A percentile compares a stretch with the other conserved stretches of the same genome.
Conservation (phyloP, 2,888 invertebrate genomes). For the Morpho achilles region DNA sequence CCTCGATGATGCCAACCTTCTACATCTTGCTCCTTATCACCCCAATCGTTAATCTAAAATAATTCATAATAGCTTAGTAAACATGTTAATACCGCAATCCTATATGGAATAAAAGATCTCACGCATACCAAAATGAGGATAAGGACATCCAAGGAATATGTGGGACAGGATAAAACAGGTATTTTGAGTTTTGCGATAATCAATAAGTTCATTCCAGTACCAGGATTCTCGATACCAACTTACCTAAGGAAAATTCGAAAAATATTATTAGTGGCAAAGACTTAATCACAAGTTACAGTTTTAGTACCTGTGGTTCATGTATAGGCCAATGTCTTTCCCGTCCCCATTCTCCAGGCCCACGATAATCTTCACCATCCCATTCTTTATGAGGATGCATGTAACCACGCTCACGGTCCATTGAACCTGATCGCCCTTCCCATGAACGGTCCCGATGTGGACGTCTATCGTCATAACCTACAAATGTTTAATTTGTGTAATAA, state of each 20-base stretch:
- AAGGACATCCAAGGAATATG: slow-evolving; percentile 74
- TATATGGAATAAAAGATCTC: slow-evolving; percentile 9
- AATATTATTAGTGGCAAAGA: slow-evolving; percentile 21
- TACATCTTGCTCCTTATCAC: slow-evolving; percentile 69
- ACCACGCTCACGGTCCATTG: slow-evolving; percentile 67
- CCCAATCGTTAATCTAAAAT: slow-evolving; percentile 71
- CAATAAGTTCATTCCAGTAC: slow-evolving; percentile 66
- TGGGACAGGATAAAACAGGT: slow-evolving; percentile 71
- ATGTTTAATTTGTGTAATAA: not conserved
- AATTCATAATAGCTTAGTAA: not conserved
- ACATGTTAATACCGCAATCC: not conserved
- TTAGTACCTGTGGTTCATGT: slow-evolving; percentile 64
- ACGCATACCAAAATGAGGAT: slow-evolving; percentile 69
- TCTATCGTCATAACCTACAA: slow-evolving; percentile 70
- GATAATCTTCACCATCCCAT: slow-evolving; percentile 77
- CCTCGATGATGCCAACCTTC: slow-evolving; percentile 74
- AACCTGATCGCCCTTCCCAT: slow-evolving; percentile 75
- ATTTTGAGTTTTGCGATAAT: slow-evolving; percentile 58
- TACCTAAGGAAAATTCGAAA: slow-evolving; percentile 51
- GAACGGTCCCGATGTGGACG: slow-evolving; percentile 75
- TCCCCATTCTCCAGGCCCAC: slow-evolving; percentile 72
- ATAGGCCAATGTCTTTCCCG: slow-evolving; percentile 72
- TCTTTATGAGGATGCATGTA: slow-evolving; percentile 73
- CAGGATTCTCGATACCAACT: slow-evolving; percentile 54
- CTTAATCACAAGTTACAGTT: slow-evolving; percentile 1